Percentiles rank a stretch among this genome's conserved stretches.
Evolutionary conservation across 1,140 invertebrate species (phyloP).

Genomic region (Cydia splendana): DNA sequence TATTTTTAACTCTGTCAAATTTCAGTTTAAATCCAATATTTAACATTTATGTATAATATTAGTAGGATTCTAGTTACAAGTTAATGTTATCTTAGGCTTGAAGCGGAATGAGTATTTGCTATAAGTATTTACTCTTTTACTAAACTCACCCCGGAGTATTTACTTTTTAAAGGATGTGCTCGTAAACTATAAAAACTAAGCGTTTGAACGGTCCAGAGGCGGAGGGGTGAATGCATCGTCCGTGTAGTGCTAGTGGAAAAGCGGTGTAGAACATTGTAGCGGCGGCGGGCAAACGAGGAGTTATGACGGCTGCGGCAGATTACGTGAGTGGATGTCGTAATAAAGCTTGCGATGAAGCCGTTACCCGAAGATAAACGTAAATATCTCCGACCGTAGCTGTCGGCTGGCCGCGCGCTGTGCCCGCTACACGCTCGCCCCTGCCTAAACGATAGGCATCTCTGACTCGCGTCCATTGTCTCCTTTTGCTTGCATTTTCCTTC

Average conservation of each 20-base stretch:
- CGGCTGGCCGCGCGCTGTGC: constrained; percentile 51
- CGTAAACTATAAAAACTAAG: constrained; percentile 31
- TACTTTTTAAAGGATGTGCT: constrained; percentile 5
- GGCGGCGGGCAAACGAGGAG: constrained; percentile 70
- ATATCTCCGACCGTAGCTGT: constrained; percentile 72
- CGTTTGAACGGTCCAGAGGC: constrained; percentile 21
- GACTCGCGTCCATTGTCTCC: constrained; percentile 32
- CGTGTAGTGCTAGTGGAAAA: constrained; percentile 56
- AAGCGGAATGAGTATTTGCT: neutral
- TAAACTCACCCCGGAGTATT: neutral
- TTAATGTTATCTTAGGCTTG: too few species aligned
- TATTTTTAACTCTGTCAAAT: too few species aligned
- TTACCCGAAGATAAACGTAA: constrained; percentile 79
- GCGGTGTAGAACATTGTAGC: constrained; percentile 72
- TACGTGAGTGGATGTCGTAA: constrained; percentile 80
- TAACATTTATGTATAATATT: too few species aligned
- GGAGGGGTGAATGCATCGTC: constrained; percentile 20
- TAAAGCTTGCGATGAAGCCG: constrained; percentile 80
- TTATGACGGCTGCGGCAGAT: constrained; percentile 77
- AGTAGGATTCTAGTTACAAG: too few species aligned
- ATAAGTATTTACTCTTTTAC: neutral
- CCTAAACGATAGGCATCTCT: constrained; percentile 2
- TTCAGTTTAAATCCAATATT: too few species aligned
- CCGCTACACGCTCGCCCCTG: constrained; percentile 42
- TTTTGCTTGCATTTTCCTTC: constrained; percentile 39